Percentiles rank a stretch among this genome's conserved stretches.
These are phyloP conservation scores for Onychomys leucogaster DNA, from an alignment of 2,797 vertebrate species.

Conservation along the genomic window DNA sequence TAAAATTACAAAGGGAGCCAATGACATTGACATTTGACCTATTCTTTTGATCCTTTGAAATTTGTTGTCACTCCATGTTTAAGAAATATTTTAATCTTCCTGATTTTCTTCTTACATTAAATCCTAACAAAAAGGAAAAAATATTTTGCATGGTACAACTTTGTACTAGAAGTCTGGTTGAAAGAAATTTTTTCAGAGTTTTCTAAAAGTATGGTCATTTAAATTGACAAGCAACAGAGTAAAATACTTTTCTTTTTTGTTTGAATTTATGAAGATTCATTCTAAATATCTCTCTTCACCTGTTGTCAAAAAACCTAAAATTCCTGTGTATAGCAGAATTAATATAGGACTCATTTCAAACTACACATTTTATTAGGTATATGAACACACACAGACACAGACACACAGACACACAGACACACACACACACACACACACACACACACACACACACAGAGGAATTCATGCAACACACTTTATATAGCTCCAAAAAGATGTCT, in stretches of 20 bases:
- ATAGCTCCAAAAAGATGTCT: neutral
- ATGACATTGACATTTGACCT: neutral
- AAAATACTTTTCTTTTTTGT: neutral
- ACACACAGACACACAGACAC: neutral
- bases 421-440: no score
- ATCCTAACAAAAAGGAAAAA: neutral
- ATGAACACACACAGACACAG: neutral
- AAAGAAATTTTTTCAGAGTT: neutral
- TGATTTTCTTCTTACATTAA: neutral
- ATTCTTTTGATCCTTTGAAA: neutral
- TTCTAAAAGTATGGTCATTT: neutral
- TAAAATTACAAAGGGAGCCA: neutral
- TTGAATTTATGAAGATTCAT: neutral
- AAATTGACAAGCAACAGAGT: neutral
- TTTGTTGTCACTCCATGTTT: neutral
- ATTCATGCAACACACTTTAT: neutral
- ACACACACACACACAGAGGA: neutral
- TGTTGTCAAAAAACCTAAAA: constrained; percentile 23
- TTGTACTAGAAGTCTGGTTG: neutral
- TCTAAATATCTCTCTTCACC: neutral
- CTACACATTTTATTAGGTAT: neutral
- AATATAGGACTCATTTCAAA: neutral
- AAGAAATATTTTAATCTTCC: neutral
- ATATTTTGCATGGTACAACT: neutral
- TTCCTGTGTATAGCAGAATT: neutral